These are phyloP conservation scores for Choreutis nemorana DNA, from an alignment of 2,888 invertebrate species.

Conservation along the genomic window DNA sequence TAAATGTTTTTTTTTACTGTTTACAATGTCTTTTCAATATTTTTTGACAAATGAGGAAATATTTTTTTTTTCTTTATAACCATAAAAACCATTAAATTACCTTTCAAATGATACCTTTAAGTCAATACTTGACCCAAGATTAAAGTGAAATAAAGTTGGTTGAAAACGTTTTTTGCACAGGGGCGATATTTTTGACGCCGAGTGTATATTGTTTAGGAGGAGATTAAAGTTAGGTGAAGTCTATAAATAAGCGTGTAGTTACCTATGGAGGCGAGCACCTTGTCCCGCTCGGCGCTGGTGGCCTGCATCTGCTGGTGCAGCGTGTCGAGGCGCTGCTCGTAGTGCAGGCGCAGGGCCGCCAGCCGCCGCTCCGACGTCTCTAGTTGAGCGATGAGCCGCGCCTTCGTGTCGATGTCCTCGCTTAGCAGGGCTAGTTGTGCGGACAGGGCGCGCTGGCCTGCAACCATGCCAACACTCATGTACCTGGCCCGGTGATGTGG, in stretches of 20 bases:
- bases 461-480: neutral
- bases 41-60: no score
- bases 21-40: no score
- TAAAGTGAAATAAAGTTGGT: no score
- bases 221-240: neutral
- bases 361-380: conserved; percentile 89
- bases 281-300: conserved; percentile 91
- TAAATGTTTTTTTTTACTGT: no score
- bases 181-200: no score
- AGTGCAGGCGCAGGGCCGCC: conserved; percentile 86
- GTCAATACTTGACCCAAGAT: no score
- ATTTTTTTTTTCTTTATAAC: no score
- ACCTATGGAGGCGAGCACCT: conserved; percentile 75
- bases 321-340: conserved; percentile 89
- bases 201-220: neutral
- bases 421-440: conserved; percentile 89
- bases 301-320: conserved; percentile 85
- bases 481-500: neutral
- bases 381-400: conserved; percentile 91
- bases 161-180: no score
- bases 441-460: conserved; percentile 67
- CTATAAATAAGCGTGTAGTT: conserved; percentile 11
- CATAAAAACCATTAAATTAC: no score
- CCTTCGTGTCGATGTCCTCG: conserved; percentile 94
- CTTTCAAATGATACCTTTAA: no score